These are phyloP conservation scores for Plectus sambesii DNA, from an alignment of 1,140 invertebrate species.

Conservation along the genomic window DNA sequence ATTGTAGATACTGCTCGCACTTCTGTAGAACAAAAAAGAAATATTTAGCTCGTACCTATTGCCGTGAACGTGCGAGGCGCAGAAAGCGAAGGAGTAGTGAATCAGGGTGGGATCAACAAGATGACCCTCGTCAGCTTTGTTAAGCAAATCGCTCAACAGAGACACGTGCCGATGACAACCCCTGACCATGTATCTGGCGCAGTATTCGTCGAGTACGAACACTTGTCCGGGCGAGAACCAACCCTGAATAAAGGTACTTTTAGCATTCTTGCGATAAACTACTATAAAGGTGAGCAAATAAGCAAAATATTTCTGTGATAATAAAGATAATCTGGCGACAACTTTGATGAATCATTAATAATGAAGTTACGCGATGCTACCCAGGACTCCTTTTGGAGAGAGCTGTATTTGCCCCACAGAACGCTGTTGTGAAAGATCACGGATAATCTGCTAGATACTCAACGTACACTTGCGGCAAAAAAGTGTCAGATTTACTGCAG, in stretches of 20 bases:
- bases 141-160: constrained; percentile 86
- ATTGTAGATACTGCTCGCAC: neutral
- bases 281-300: neutral
- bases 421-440: neutral
- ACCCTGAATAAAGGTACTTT: constrained; percentile 55
- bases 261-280: neutral
- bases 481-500: neutral
- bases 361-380: no score
- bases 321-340: no score
- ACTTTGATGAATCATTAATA: no score
- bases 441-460: constrained; percentile 10
- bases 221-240: constrained; percentile 99
- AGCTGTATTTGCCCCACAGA: constrained; percentile 13
- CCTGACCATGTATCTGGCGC: constrained; percentile 86
- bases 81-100: constrained; percentile 97
- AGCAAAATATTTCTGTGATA: no score
- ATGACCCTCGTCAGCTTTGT: constrained; percentile 80
- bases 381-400: constrained; percentile 4
- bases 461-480: neutral
- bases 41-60: constrained; percentile 59
- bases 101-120: constrained; percentile 97
- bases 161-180: constrained; percentile 90
- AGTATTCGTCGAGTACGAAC: constrained; percentile 96
- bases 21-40: neutral
- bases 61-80: constrained; percentile 93